Evolutionary conservation across 2,888 invertebrate species (phyloP), one percentile per base, ranked within the genome.

Genomic region (Aphrophora alni): DNA sequence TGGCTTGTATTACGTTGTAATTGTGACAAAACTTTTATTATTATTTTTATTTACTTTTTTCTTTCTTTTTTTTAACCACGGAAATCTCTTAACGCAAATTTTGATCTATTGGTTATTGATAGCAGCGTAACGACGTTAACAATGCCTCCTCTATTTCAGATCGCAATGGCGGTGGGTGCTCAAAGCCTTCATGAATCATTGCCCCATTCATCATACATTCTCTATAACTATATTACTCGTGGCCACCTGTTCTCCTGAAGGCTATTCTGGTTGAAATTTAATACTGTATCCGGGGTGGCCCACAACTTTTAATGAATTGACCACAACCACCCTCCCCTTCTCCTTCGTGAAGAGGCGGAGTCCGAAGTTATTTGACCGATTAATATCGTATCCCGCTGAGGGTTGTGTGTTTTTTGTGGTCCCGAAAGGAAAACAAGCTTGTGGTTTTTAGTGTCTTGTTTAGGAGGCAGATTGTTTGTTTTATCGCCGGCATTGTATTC

Each of bases 361-460:
- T 59, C 21, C 21, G 59, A 14, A 21, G 59, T 59, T 59, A 59
- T 59, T 59, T 59, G 59, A 21, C 59, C 59, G 59, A 59, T 59
- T 59, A 59, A 59, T 59, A 59, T 59, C 59, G 21, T 59, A 59
- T 59, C 59, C 59, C 59, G 59, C 59, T 59, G 59, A 59, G 59
- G 59, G 59, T 59, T 59, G 59, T 59, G 59, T 59, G 59, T 59
- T 59, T n/a, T 59, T 59, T 59, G 59, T 59, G 59, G 59, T 59
- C 59, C 59, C 59, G 59, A 59, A 59, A 59, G 14, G 59, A 59
- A 59, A 59, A 59, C 59, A 59, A 59, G 59, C 59, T 21, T 21
- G 59, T 21, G n/a, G 59, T 59, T 59, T 59, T 59, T 59, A 59
- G 59, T 59, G 59, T 59, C 59, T 59, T 59, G 59, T 59, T 59